phyloP scores from a whole-genome alignment of 2,888 invertebrate genomes.

The Apodemia duryi region DNA sequence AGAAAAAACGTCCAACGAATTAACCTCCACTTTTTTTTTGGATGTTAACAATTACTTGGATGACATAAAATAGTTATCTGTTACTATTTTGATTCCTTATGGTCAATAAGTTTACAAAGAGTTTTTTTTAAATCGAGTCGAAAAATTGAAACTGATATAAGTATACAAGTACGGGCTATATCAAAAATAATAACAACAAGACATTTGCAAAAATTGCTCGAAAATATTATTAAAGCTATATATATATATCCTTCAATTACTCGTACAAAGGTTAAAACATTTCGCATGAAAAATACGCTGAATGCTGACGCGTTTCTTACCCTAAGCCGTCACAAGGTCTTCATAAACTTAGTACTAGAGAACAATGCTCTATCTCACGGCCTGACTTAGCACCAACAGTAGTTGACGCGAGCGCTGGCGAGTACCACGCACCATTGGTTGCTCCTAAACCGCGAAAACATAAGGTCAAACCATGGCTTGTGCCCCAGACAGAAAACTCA shows the following conservation, averaged over 20 bases:
- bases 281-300: conserved; percentile 14
- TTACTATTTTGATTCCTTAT: no score
- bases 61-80: no score
- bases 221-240: neutral
- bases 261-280: conserved; percentile 1
- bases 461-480: conserved; percentile 59
- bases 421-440: conserved; percentile 66
- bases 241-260: conserved; percentile 3
- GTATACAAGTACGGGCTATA: no score
- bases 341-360: conserved; percentile 31
- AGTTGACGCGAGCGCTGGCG: conserved; percentile 55
- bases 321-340: conserved; percentile 32
- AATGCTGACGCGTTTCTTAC: conserved; percentile 17
- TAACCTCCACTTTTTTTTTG: no score
- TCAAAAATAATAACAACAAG: neutral
- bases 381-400: conserved; percentile 56
- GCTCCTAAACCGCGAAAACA: conserved; percentile 30
- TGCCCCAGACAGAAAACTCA: conserved; percentile 42
- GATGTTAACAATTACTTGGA: no score
- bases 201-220: neutral
- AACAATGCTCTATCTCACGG: conserved; percentile 68
- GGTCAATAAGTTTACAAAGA: no score
- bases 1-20: no score
- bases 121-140: no score
- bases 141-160: no score